phyloP scores from a whole-genome alignment of 2,113 vertebrate genomes.

The Bungarus multicinctus region DNA sequence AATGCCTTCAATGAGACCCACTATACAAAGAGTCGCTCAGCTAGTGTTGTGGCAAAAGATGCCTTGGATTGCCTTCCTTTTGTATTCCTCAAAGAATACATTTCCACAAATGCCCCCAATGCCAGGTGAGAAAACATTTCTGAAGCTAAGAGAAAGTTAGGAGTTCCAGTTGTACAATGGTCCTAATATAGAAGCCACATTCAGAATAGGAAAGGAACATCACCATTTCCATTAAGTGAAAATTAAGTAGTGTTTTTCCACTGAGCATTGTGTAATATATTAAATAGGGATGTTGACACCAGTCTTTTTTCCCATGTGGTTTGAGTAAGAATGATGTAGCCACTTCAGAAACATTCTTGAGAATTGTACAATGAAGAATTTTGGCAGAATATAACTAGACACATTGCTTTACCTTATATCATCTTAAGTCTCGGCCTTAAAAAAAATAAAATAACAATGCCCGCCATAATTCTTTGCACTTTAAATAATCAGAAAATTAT shows the following conservation, averaged over 20 bases:
- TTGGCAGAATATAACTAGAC: neutral
- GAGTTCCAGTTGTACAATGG: neutral
- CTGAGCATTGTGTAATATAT: fast-evolving
- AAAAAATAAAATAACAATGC: neutral
- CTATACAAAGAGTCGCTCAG: neutral
- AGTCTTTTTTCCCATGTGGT: neutral
- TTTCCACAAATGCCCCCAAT: neutral
- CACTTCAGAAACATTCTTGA: neutral
- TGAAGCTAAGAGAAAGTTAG: neutral
- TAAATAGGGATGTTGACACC: neutral
- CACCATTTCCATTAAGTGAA: neutral
- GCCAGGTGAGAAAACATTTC: neutral
- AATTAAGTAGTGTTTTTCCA: neutral
- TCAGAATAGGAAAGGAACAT: neutral
- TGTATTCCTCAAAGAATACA: neutral
- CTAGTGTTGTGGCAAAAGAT: neutral
- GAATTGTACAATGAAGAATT: neutral
- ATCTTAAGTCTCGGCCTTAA: neutral
- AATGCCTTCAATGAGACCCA: neutral
- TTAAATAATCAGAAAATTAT: neutral
- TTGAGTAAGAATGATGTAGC: neutral
- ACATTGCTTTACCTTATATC: neutral
- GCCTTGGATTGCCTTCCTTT: neutral
- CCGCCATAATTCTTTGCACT: neutral
- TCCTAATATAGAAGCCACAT: neutral